A percentile compares a stretch with the other conserved stretches of the same genome.
phyloP scores from a whole-genome alignment of 2,888 invertebrate genomes.

The Dorcus hopei region DNA sequence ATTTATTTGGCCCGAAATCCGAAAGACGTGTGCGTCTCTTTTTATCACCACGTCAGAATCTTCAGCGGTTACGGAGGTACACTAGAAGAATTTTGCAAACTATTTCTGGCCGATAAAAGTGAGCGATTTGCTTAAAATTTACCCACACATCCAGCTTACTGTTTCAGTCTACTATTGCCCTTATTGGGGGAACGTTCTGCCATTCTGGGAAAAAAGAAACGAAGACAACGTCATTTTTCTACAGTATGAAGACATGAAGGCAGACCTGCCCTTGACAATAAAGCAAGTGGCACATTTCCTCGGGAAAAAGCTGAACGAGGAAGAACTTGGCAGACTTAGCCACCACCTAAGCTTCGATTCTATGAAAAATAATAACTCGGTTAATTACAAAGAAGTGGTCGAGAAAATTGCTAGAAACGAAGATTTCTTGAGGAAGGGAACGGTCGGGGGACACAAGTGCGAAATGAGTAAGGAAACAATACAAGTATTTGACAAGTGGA shows the following conservation, averaged over 20 bases:
- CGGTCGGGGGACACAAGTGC: conserved; percentile 37
- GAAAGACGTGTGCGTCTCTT: conserved; percentile 69
- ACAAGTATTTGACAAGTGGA: conserved; percentile 69
- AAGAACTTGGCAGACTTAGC: conserved; percentile 42
- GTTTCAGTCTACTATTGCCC: conserved; percentile 32
- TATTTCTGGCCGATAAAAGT: conserved; percentile 58
- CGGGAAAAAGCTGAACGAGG: conserved; percentile 39
- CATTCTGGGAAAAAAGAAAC: conserved; percentile 41
- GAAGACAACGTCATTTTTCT: no score
- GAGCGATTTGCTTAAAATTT: conserved; percentile 40
- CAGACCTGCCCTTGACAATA: conserved; percentile 49
- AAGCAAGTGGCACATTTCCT: conserved; percentile 47
- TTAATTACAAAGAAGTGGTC: conserved; percentile 45
- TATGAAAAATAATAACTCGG: conserved; percentile 54
- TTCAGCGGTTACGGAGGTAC: conserved; percentile 52
- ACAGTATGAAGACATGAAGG: conserved; percentile 25
- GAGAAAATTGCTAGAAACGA: conserved; percentile 29
- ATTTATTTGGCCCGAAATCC: conserved; percentile 60
- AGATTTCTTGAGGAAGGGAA: conserved; percentile 32
- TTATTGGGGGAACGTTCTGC: conserved; percentile 39
- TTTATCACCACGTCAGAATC: conserved; percentile 64
- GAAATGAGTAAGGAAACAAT: conserved; percentile 52
- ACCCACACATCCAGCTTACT: not conserved
- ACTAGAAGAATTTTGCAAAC: conserved; percentile 58
- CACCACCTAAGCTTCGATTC: conserved; percentile 52